Percentiles rank a stretch among this genome's conserved stretches.
Conservation (phyloP, 2,113 vertebrate species). For the Lasiurus borealis region DNA sequence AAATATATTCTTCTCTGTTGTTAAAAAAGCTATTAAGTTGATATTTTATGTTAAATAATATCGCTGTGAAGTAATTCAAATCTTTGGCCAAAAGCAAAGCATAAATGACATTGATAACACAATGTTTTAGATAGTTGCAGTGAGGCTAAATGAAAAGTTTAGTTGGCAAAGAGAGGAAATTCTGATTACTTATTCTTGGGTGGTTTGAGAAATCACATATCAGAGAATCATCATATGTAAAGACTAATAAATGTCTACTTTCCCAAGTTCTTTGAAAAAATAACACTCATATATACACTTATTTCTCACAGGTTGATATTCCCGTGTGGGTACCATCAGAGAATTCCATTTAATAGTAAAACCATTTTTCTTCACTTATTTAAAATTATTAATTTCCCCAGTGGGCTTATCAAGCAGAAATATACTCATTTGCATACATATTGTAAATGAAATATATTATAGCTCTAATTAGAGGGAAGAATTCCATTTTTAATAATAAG, state of each 20-base stretch:
- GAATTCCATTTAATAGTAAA: background rate
- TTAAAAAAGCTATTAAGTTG: background rate
- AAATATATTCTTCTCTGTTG: background rate
- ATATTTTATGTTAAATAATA: background rate
- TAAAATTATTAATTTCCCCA: background rate
- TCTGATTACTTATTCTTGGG: background rate
- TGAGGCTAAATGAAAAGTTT: background rate
- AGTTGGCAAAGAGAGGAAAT: background rate
- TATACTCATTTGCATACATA: background rate
- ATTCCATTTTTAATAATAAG: background rate
- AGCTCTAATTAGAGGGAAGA: background rate
- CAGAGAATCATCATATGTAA: background rate
- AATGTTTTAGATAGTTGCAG: background rate
- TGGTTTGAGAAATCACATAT: conserved; percentile 30
- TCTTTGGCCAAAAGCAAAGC: background rate
- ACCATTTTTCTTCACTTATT: background rate
- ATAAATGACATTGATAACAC: background rate
- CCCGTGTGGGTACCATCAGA: background rate
- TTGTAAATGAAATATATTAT: background rate
- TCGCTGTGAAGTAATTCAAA: background rate
- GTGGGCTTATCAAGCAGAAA: background rate
- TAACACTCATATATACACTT: background rate
- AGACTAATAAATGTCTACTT: background rate
- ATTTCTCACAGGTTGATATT: background rate
- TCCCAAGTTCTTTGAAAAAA: conserved; percentile 28